phyloP scores from a whole-genome alignment of 2,888 invertebrate genomes.

The Synergus gifuensis region DNA sequence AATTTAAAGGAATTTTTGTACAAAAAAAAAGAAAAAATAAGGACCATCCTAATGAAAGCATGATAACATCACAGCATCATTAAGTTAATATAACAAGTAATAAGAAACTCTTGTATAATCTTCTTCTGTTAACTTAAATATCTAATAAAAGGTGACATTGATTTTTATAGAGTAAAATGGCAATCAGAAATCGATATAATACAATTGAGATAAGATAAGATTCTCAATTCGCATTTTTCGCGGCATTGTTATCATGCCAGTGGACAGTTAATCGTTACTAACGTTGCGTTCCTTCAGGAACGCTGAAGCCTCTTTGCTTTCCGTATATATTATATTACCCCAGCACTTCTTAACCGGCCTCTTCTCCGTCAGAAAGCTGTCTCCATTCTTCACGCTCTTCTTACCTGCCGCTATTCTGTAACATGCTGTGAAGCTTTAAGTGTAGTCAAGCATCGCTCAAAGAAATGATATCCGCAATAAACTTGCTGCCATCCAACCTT shows the following conservation, averaged over 20 bases:
- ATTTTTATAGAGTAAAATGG: not conserved
- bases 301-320: slow-evolving; percentile 1
- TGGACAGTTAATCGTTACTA: not conserved
- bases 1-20: too few species aligned
- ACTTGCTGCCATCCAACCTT: too few species aligned
- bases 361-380: not conserved
- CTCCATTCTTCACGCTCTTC: not conserved
- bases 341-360: not conserved
- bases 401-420: not conserved
- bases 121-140: not conserved
- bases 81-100: too few species aligned
- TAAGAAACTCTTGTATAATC: too few species aligned
- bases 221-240: not conserved
- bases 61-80: too few species aligned
- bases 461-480: not conserved
- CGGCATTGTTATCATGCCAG: not conserved
- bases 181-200: not conserved
- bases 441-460: not conserved
- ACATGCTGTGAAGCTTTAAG: not conserved
- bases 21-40: too few species aligned
- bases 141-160: not conserved
- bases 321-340: not conserved
- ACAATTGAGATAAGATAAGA: not conserved
- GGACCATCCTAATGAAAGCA: too few species aligned
- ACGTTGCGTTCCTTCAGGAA: not conserved